phyloP scores from a whole-genome alignment of 2,888 invertebrate genomes.

The Acronicta aceris region DNA sequence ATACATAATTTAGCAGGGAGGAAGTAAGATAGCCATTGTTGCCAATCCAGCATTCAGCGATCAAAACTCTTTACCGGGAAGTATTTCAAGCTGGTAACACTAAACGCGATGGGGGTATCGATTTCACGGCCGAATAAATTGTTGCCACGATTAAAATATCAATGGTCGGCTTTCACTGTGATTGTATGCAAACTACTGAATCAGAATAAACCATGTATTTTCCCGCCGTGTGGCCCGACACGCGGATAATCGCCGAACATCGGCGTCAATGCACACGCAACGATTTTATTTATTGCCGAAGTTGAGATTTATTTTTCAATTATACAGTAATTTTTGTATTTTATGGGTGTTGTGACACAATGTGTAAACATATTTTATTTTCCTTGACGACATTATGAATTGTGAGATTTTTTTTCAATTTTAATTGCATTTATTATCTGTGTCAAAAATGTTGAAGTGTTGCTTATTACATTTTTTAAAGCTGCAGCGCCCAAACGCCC shows the following conservation, averaged over 20 bases:
- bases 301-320: conserved; percentile 55
- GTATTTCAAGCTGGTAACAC: conserved; percentile 53
- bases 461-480: background rate
- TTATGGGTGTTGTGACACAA: conserved; percentile 45
- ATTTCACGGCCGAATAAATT: conserved; percentile 78
- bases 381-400: conserved; percentile 23
- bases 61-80: conserved; percentile 45
- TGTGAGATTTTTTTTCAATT: conserved; percentile 15
- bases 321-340: conserved; percentile 48
- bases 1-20: conserved; percentile 42
- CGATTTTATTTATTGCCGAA: conserved; percentile 42
- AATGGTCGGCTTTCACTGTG: conserved; percentile 82
- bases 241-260: conserved; percentile 31
- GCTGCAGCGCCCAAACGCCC: too few species aligned
- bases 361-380: conserved; percentile 28
- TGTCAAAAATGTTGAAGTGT: background rate
- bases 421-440: conserved; percentile 30
- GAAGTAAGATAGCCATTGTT: conserved; percentile 45
- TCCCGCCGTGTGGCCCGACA: conserved; percentile 32
- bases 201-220: conserved; percentile 52
- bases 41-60: conserved; percentile 34
- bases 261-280: conserved; percentile 37
- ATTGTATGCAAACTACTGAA: conserved; percentile 85
- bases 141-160: conserved; percentile 84
- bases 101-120: conserved; percentile 66